Evolutionary conservation across 1,140 invertebrate genomes (phyloP).

Genomic region (Drosophila elegans): DNA sequence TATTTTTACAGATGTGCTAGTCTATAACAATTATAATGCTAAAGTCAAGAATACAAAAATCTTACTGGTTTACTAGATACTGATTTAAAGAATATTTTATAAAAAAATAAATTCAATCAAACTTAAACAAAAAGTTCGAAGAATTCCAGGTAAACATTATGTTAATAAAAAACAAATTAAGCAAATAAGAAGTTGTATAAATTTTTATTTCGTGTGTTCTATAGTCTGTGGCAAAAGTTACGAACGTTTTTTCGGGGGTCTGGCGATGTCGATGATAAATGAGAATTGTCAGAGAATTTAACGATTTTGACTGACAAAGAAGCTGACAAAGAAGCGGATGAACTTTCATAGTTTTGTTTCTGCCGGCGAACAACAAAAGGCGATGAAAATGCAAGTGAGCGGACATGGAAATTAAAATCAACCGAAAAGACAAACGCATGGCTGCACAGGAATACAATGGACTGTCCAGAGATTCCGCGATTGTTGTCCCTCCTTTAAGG

Average conservation of each 20-base stretch:
- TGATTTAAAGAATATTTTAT: too few relatives aligned
- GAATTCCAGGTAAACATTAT: too few relatives aligned
- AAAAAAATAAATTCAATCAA: too few relatives aligned
- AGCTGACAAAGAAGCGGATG: slow-evolving; percentile 10
- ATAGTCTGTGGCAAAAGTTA: slow-evolving; percentile 51
- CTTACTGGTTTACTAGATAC: too few relatives aligned
- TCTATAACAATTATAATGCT: too few relatives aligned
- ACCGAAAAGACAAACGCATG: slow-evolving; percentile 48
- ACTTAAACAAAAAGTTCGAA: too few relatives aligned
- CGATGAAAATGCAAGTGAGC: slow-evolving; percentile 46
- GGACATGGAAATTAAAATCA: slow-evolving; percentile 58
- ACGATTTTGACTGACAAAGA: slow-evolving; percentile 78
- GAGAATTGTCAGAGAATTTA: slow-evolving; percentile 73
- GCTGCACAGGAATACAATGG: background rate
- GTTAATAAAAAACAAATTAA: too few relatives aligned
- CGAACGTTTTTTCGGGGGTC: slow-evolving; percentile 44
- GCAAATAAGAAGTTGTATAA: background rate
- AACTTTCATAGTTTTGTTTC: slow-evolving; percentile 76
- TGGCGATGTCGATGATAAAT: slow-evolving; percentile 63
- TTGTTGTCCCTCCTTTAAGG: background rate
- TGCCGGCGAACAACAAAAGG: slow-evolving; percentile 31
- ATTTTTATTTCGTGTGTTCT: slow-evolving; percentile 16
- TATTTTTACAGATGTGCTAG: too few relatives aligned
- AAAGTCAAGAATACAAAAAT: too few relatives aligned
- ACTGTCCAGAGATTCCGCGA: background rate